Evolutionary conservation across 1,140 invertebrate species (phyloP).

Genomic region (Stenopsyche tienmushanensis): DNA sequence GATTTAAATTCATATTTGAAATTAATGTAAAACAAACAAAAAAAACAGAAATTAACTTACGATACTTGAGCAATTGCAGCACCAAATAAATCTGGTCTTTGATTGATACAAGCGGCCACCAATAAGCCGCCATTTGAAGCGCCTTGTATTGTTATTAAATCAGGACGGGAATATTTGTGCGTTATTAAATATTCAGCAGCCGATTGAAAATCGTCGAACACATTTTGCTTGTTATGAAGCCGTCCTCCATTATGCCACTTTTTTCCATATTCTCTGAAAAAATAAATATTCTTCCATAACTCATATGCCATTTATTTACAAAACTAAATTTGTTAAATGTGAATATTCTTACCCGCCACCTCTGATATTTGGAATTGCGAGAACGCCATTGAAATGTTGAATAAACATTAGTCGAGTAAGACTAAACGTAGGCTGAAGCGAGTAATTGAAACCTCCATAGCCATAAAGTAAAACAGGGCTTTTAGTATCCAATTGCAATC

Average conservation of each 20-base stretch:
- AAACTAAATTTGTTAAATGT: neutral
- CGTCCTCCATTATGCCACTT: constrained; percentile 94
- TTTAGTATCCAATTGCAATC: constrained; percentile 64
- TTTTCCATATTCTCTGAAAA: constrained; percentile 87
- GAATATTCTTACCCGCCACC: constrained; percentile 83
- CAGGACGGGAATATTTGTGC: constrained; percentile 76
- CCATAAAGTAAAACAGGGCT: constrained; percentile 88
- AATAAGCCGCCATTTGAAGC: constrained; percentile 96
- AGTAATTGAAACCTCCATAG: constrained; percentile 97
- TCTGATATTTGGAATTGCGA: constrained; percentile 91
- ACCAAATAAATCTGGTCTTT: constrained; percentile 92
- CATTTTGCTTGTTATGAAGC: constrained; percentile 94
- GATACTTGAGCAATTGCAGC: constrained; percentile 89
- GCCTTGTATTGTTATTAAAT: constrained; percentile 86
- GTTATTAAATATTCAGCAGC: constrained; percentile 73
- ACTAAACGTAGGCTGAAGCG: constrained; percentile 83
- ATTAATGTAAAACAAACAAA: neutral
- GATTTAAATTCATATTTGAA: neutral
- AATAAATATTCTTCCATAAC: constrained; percentile 7
- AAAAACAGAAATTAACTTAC: constrained; percentile 57
- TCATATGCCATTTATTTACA: neutral
- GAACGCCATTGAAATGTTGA: constrained; percentile 84
- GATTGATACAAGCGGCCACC: constrained; percentile 90
- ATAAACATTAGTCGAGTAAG: constrained; percentile 85
- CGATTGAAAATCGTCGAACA: constrained; percentile 94